Conservation (phyloP, 2,888 invertebrate genomes). For the Poecilobothrus nobilitatus region DNA sequence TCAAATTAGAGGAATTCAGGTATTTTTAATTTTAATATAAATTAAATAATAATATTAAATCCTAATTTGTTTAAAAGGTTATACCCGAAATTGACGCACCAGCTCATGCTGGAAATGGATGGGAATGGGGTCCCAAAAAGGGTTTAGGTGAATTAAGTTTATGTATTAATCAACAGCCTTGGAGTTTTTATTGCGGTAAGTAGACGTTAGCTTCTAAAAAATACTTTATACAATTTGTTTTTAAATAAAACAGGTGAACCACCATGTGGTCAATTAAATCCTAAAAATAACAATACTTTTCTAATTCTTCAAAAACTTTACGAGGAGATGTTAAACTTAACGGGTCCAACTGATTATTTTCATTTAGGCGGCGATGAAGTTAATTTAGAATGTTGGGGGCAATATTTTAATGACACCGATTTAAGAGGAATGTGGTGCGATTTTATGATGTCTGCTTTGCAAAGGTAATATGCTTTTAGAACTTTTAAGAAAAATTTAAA, state of each 20-base stretch:
- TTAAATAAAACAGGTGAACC: slow-evolving; percentile 50
- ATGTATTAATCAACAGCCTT: slow-evolving; percentile 72
- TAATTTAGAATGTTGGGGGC: slow-evolving; percentile 71
- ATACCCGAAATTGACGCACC: slow-evolving; percentile 87
- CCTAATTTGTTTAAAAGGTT: slow-evolving; percentile 51
- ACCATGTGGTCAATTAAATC: slow-evolving; percentile 79
- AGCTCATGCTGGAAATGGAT: slow-evolving; percentile 79
- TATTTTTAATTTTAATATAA: slow-evolving; percentile 41
- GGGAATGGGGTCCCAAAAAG: slow-evolving; percentile 71
- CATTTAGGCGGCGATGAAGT: slow-evolving; percentile 65
- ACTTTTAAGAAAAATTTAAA: neutral
- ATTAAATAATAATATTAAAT: neutral
- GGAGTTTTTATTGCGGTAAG: slow-evolving; percentile 65
- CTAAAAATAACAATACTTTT: slow-evolving; percentile 69
- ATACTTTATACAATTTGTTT: slow-evolving; percentile 5
- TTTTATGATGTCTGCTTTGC: slow-evolving; percentile 59
- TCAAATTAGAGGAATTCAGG: slow-evolving; percentile 70
- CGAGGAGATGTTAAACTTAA: slow-evolving; percentile 62
- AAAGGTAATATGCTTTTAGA: slow-evolving; percentile 32
- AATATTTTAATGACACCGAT: slow-evolving; percentile 65
- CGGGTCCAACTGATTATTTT: slow-evolving; percentile 67
- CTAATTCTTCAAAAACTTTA: slow-evolving; percentile 64
- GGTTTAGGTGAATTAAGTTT: slow-evolving; percentile 70
- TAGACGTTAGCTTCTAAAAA: neutral
- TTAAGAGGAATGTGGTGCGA: slow-evolving; percentile 71